A percentile compares a stretch with the other conserved stretches of the same genome.
phyloP scores from a whole-genome alignment of 2,113 vertebrate species.

The Thamnaconus septentrionalis region DNA sequence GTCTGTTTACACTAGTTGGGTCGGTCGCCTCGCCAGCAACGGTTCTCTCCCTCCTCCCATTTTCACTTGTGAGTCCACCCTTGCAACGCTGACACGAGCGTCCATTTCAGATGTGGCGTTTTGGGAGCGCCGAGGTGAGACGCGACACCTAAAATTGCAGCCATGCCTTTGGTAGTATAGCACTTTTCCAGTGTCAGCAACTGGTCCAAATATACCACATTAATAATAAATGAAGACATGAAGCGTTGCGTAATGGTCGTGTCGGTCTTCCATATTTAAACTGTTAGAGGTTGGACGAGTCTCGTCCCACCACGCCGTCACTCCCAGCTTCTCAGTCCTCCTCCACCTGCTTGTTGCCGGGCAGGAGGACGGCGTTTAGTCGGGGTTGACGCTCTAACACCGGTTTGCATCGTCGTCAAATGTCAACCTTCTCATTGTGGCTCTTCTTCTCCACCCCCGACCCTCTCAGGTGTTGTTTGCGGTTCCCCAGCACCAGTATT shows the following conservation, averaged over 20 bases:
- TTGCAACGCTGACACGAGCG: too few relatives aligned
- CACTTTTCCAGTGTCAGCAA: constrained; percentile 16
- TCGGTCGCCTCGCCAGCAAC: too few relatives aligned
- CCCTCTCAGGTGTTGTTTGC: constrained; percentile 89
- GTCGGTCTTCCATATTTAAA: constrained; percentile 59
- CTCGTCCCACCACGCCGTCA: neutral
- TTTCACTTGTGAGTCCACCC: too few relatives aligned
- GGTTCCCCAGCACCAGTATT: constrained; percentile 99
- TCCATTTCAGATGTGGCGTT: too few relatives aligned
- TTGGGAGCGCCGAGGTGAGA: too few relatives aligned
- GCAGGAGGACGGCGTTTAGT: constrained; percentile 4
- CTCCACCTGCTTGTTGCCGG: constrained; percentile 23
- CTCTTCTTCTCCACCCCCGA: neutral
- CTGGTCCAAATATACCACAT: constrained; percentile 43
- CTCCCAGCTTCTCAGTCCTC: constrained; percentile 23
- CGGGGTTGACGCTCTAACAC: too few relatives aligned
- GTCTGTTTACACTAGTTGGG: too few relatives aligned
- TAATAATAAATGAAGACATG: constrained; percentile 50
- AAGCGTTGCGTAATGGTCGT: constrained; percentile 40
- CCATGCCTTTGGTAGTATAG: too few relatives aligned
- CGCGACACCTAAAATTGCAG: too few relatives aligned
- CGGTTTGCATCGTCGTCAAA: too few relatives aligned
- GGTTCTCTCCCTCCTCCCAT: too few relatives aligned
- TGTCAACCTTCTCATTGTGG: neutral
- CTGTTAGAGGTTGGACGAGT: constrained; percentile 13